Conservation (phyloP, 2,113 vertebrate species). For the Tricholaema leucomelas region DNA sequence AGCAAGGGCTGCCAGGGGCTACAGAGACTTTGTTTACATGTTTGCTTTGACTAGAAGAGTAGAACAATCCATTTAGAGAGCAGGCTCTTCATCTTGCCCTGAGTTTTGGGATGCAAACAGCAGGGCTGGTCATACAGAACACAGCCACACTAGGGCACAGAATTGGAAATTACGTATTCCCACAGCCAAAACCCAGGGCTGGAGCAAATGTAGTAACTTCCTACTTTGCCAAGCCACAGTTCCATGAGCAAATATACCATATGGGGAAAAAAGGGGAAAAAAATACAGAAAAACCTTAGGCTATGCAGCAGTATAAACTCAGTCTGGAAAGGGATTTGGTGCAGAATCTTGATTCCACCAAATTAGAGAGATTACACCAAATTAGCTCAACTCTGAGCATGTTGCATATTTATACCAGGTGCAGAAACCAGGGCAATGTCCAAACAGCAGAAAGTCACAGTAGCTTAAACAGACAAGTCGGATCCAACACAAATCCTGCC, state of each 20-base stretch:
- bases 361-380: neutral
- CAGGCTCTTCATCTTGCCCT: neutral
- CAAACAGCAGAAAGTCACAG: neutral
- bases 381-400: neutral
- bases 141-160: neutral
- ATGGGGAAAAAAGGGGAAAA: neutral
- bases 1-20: neutral
- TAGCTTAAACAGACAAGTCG: neutral
- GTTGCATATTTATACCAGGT: neutral
- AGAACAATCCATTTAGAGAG: neutral
- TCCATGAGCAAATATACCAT: neutral
- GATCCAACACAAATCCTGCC: neutral
- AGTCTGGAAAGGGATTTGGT: neutral
- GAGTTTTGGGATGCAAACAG: neutral
- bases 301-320: neutral
- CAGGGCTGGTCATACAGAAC: neutral
- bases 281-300: neutral
- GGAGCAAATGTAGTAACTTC: neutral
- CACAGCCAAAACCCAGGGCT: neutral
- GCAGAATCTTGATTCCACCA: neutral
- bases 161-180: neutral
- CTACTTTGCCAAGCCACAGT: neutral
- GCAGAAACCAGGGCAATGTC: neutral
- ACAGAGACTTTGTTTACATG: rapidly evolving
- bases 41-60: neutral